These are phyloP conservation scores for Penaeus indicus DNA, from an alignment of 1,140 invertebrate genomes.

Conservation along the genomic window DNA sequence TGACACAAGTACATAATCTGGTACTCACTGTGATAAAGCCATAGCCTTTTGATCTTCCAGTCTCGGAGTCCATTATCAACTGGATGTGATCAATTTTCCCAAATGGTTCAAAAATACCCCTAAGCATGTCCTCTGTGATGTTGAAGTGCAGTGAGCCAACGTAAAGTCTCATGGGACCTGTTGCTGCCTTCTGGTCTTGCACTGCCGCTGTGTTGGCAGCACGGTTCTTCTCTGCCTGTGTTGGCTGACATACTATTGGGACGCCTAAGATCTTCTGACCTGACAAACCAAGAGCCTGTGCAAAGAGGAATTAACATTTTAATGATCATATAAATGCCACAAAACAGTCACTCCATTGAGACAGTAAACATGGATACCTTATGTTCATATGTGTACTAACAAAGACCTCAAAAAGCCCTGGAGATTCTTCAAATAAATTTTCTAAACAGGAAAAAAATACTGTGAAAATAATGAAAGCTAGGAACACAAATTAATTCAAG, in stretches of 20 bases:
- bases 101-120: slow-evolving; percentile 99
- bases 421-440: too few relatives aligned
- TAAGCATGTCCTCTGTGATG: slow-evolving; percentile 98
- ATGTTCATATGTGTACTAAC: background rate
- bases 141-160: slow-evolving; percentile 99
- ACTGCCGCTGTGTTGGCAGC: slow-evolving; percentile 75
- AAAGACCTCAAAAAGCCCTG: background rate
- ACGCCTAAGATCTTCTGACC: slow-evolving; percentile 97
- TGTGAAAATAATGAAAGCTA: too few relatives aligned
- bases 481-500: too few relatives aligned
- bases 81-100: slow-evolving; percentile 98
- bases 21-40: slow-evolving; percentile 94
- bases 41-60: slow-evolving; percentile 95
- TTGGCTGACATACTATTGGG: slow-evolving; percentile 96
- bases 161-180: slow-evolving; percentile 95
- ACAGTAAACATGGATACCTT: too few relatives aligned
- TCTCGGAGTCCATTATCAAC: slow-evolving; percentile 95
- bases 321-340: background rate
- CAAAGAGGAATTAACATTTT: slow-evolving; percentile 67
- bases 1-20: background rate
- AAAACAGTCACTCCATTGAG: too few relatives aligned
- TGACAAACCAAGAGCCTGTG: slow-evolving; percentile 92
- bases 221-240: slow-evolving; percentile 97
- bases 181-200: slow-evolving; percentile 68
- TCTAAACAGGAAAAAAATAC: too few relatives aligned